These are phyloP conservation scores for Zosterops lateralis DNA, from an alignment of 2,113 vertebrate species.

Conservation along the genomic window DNA sequence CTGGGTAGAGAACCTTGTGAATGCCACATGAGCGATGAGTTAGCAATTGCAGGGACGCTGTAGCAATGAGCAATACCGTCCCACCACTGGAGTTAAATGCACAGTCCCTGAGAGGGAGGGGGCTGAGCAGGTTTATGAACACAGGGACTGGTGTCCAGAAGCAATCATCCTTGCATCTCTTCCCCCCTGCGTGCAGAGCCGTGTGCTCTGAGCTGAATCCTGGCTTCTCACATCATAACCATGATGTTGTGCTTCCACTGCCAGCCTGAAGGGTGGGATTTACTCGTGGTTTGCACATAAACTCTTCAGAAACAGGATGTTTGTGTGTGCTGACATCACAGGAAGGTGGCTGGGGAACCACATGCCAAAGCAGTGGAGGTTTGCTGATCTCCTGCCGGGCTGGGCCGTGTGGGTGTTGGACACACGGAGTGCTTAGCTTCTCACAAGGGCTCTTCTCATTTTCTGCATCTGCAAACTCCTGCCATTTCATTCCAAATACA, in stretches of 20 bases:
- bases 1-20: neutral
- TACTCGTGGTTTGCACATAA: neutral
- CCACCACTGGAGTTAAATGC: neutral
- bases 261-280: neutral
- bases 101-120: neutral
- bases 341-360: neutral
- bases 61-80: neutral
- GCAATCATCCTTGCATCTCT: neutral
- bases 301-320: neutral
- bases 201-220: accelerated
- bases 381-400: neutral
- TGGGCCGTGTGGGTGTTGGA: neutral
- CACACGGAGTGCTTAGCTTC: accelerated
- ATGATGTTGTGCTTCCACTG: accelerated
- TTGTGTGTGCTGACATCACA: accelerated
- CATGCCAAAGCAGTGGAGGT: accelerated
- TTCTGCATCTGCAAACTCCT: neutral
- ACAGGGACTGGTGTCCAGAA: neutral
- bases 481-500: neutral
- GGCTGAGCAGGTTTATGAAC: neutral
- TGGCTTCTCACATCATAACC: accelerated
- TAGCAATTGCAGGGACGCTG: neutral
- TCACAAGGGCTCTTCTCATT: neutral
- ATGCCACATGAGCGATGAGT: neutral
- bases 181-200: accelerated